Base-by-base conservation (phyloP, 2,888 invertebrate genomes). In the Carpatolechia fugitivella region DNA sequence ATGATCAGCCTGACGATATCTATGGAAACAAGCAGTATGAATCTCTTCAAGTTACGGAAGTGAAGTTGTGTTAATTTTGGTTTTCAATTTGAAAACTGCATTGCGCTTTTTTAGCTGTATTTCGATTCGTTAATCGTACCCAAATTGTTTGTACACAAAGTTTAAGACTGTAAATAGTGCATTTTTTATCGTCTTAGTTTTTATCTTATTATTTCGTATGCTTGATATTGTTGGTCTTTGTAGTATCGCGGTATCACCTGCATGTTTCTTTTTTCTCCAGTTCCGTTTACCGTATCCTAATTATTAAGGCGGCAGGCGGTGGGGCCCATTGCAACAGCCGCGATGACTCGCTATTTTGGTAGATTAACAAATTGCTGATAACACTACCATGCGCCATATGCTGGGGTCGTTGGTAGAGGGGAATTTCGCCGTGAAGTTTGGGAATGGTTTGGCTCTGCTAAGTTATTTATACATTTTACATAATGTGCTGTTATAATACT, bases 301-400 rank as follows among this genome's bases (percentile, higher is more conserved):
- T 50, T 18, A 41, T 18, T 50, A 38, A 13, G 44, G 41, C 3
- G 24, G 29, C 13, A 20, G 18, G 18, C 41, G 20, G 41, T 11
- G 41, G 41, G 41, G 18, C 18, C 8, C 18, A 8, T 7, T 11
- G 44, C 13, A 44, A 44, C 78, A 82, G 80, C 65, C 80, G 83
- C 82, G 74, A 83, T 85, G 85, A 86, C 83, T 84, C 70, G 77
- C 73, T 79, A 78, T 82, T 86, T 82, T 80, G 77, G 80, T 80
- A 68, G 70, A 85, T 85, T 84, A 83, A 80, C 78, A 72, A 78
- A 76, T 70, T 78, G 74, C 68, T 77, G 76, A 77, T 76, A 79
- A 72, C 63, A 66, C 64, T 62, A 60, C 53, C 58, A 66, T 55
- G 60, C 71, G 58, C 80, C 85, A 86, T 85, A 80, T 85, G 85